Evolutionary conservation across 2,797 vertebrate genomes (phyloP), one percentile per base, ranked within the genome.

Genomic region (Sternarchorhynchus goeldii): DNA sequence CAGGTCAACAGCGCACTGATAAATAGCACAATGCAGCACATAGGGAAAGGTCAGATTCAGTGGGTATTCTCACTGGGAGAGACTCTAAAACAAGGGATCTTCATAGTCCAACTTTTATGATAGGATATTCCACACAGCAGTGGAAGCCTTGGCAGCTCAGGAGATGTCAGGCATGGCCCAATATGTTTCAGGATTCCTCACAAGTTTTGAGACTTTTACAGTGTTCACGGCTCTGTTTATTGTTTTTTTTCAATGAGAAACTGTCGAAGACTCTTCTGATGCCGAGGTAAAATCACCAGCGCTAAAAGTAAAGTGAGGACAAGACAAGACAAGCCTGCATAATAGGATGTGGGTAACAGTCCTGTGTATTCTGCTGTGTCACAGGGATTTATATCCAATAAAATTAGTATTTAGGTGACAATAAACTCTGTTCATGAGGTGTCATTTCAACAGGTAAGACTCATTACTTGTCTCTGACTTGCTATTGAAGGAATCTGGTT

Each of bases 371-470:
- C 59, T 66, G 17, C 39, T 78, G 69, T 68, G 69, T 56, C 56
- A 41, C 31, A 57, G 67, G 71, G 75, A 77, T 81, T 81, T 71
- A 77, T 70, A 78, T 78, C 75, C 71, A 80, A 75, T 75, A 81
- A 56, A 65, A 78, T 31, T 20, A 56, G 53, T 75, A 78, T 78
- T 84, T 73, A 25, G 69, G n/a, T 66, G 63, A 57, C 58, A 64
- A 20, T 21, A 41, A 34, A 25, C 31, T 55, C 18, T 17, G n/a
- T 36, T 78, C 36, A 39, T 69, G 17, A 31, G 45, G 29, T 31
- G 29, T 69, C 45, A 75, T 79, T 58, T 57, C 45, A 73, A 70
- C 31, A 64, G 31, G 34, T 55, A 36, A n/a, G 7, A 16, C 67
- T 6, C 50, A 56, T 56, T 39, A 12, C 10, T 62, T 18, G 4